Evolutionary conservation across 2,113 vertebrate genomes (phyloP).

Genomic region (human (Homo sapiens)): GRCh38 chr1:45715501-45716000

Average conservation of each 20-base stretch:
- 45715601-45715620: too few relatives aligned
- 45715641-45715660: not conserved
- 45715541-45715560: too few relatives aligned
- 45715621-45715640: too few relatives aligned
- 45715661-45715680: not conserved
- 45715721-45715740: conserved; percentile 37
- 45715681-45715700: conserved; percentile 34
- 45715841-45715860: conserved; percentile 46
- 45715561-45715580: too few relatives aligned
- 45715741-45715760: conserved; percentile 17
- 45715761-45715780: conserved; percentile 39
- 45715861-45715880: conserved; percentile 9
- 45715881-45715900: conserved; percentile 27
- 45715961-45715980: conserved; percentile 16
- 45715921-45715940: conserved; percentile 34
- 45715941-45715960: conserved; percentile 35
- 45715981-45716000: not conserved
- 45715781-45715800: conserved; percentile 15
- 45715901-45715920: not conserved
- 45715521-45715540: too few relatives aligned
- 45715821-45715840: conserved; percentile 18
- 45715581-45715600: too few relatives aligned
- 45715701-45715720: not conserved
- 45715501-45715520: too few relatives aligned
- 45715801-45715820: not conserved